phyloP scores from a whole-genome alignment of 2,113 vertebrate species.

The Bubo blakistoni region DNA sequence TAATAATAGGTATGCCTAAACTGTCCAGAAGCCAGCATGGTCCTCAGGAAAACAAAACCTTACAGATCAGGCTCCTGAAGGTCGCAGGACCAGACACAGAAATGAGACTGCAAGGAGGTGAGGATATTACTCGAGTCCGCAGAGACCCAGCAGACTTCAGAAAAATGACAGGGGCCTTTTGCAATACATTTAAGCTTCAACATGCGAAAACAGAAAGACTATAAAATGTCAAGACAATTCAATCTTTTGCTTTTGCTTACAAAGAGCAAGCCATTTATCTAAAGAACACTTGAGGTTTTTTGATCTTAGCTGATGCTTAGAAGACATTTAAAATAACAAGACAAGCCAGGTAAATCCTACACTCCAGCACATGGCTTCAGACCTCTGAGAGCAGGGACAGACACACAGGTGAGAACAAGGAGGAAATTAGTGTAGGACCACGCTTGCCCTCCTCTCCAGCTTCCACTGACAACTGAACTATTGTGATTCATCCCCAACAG shows the following conservation, averaged over 20 bases:
- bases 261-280: conserved; percentile 9
- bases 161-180: background rate
- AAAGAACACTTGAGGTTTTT: background rate
- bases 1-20: background rate
- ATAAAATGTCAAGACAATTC: conserved; percentile 44
- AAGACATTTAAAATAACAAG: background rate
- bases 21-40: background rate
- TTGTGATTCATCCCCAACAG: background rate
- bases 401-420: background rate
- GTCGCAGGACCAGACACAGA: background rate
- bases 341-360: background rate
- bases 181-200: background rate
- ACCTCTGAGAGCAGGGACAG: background rate
- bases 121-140: background rate
- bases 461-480: background rate
- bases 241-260: background rate
- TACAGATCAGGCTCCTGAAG: background rate
- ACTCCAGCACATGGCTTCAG: background rate
- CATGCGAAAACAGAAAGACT: background rate
- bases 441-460: background rate
- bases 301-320: background rate
- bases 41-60: background rate
- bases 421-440: background rate
- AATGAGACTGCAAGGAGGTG: background rate
- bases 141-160: background rate